Evolutionary conservation across 2,888 invertebrate genomes (phyloP).

Genomic region (Cyaniris semiargus): DNA sequence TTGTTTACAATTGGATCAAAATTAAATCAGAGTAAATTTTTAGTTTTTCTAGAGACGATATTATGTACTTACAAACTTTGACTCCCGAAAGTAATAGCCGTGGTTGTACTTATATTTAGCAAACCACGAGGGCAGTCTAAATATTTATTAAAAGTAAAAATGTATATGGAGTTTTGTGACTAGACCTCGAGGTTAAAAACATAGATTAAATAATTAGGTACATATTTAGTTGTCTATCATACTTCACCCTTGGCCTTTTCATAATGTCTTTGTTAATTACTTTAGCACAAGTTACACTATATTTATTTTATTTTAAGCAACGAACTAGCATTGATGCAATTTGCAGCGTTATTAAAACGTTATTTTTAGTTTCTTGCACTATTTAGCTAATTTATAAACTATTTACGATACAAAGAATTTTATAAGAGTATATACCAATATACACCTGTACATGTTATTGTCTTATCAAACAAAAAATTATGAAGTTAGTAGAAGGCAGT

Average conservation of each 20-base stretch:
- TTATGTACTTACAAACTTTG: too few species aligned
- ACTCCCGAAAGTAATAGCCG: too few species aligned
- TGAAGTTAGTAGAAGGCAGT: too few species aligned
- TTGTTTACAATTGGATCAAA: not conserved
- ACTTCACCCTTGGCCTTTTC: constrained; percentile 7
- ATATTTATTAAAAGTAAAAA: too few species aligned
- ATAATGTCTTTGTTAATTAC: not conserved
- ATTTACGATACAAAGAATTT: not conserved
- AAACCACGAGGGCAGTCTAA: too few species aligned
- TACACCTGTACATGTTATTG: too few species aligned
- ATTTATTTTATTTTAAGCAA: not conserved
- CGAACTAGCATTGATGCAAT: not conserved
- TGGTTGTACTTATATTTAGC: too few species aligned
- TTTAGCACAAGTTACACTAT: not conserved
- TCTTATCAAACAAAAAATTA: too few species aligned
- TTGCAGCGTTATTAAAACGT: not conserved
- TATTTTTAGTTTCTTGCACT: not conserved
- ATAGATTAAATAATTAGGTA: not conserved
- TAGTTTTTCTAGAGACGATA: too few species aligned
- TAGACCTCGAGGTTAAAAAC: not conserved
- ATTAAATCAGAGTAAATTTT: not conserved
- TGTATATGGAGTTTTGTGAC: too few species aligned
- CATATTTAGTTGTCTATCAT: not conserved
- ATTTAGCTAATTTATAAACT: not conserved
- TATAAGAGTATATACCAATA: too few species aligned